Evolutionary conservation across 2,888 invertebrate genomes (phyloP).

Genomic region (Mechanitis mazaeus): DNA sequence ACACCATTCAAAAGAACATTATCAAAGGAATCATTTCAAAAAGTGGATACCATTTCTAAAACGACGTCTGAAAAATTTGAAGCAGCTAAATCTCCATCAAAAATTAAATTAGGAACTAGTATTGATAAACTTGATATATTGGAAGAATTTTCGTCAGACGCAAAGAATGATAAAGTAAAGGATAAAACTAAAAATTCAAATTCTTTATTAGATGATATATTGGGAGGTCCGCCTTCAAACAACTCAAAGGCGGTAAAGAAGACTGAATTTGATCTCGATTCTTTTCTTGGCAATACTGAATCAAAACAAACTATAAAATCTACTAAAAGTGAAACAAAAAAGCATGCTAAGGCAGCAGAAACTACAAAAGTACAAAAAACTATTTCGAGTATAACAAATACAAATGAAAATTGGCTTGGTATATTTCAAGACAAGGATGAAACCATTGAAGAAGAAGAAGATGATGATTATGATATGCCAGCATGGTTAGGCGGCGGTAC

Average conservation of each 20-base stretch:
- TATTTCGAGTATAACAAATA: conserved; percentile 44
- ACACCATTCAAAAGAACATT: conserved; percentile 42
- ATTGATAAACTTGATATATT: conserved; percentile 53
- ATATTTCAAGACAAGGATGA: conserved; percentile 60
- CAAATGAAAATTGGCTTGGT: conserved; percentile 66
- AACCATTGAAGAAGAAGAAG: conserved; percentile 42
- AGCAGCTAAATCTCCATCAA: conserved; percentile 48
- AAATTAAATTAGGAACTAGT: conserved; percentile 45
- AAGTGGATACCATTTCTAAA: conserved; percentile 39
- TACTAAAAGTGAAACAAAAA: conserved; percentile 39
- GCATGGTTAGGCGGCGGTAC: conserved; percentile 55
- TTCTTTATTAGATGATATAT: conserved; percentile 72
- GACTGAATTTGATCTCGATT: conserved; percentile 59
- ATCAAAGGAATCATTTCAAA: conserved; percentile 50
- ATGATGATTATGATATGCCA: conserved; percentile 52
- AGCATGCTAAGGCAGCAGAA: conserved; percentile 36
- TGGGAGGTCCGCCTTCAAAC: conserved; percentile 63
- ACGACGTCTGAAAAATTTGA: conserved; percentile 31
- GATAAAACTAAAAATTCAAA: conserved; percentile 64
- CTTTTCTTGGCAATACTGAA: conserved; percentile 52
- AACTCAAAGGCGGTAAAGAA: conserved; percentile 47
- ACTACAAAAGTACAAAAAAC: conserved; percentile 38
- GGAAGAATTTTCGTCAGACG: conserved; percentile 41
- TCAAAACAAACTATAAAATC: conserved; percentile 38
- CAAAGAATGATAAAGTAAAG: conserved; percentile 45